Percentiles rank a stretch among this genome's conserved stretches.
These are phyloP conservation scores for Apotomis capreana DNA, from an alignment of 2,888 invertebrate genomes.

Conservation along the genomic window DNA sequence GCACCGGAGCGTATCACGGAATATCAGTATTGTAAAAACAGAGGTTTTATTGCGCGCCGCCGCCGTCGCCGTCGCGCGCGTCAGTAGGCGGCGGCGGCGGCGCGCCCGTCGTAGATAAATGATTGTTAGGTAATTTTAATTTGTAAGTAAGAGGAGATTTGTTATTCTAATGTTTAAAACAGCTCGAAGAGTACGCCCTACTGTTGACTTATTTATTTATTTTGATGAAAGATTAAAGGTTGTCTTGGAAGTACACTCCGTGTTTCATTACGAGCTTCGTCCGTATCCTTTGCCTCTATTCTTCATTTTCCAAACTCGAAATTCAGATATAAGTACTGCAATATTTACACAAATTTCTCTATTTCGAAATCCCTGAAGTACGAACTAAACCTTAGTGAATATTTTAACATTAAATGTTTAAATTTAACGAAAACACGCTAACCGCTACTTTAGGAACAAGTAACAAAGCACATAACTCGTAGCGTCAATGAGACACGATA, in stretches of 20 bases:
- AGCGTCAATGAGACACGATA: no score
- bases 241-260: conserved; percentile 71
- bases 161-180: conserved; percentile 75
- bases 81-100: conserved; percentile 64
- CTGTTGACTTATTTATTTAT: conserved; percentile 78
- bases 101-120: conserved; percentile 64
- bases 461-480: no score
- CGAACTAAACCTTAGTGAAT: no score
- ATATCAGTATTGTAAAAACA: conserved; percentile 38
- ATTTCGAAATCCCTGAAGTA: background rate
- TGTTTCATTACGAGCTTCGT: conserved; percentile 52
- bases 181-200: conserved; percentile 81
- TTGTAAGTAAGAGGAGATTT: conserved; percentile 70
- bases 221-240: conserved; percentile 79
- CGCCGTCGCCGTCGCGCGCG: conserved; percentile 48
- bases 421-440: no score
- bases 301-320: background rate
- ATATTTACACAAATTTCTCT: conserved; percentile 1
- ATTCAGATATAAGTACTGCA: background rate
- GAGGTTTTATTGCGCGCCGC: conserved; percentile 46
- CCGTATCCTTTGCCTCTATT: conserved; percentile 20
- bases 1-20: conserved; percentile 25
- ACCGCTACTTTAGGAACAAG: no score
- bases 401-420: background rate
- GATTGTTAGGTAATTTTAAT: conserved; percentile 61